Evolutionary conservation across 2,888 invertebrate genomes (phyloP).

Genomic region (Acrocyrtus sp.): DNA sequence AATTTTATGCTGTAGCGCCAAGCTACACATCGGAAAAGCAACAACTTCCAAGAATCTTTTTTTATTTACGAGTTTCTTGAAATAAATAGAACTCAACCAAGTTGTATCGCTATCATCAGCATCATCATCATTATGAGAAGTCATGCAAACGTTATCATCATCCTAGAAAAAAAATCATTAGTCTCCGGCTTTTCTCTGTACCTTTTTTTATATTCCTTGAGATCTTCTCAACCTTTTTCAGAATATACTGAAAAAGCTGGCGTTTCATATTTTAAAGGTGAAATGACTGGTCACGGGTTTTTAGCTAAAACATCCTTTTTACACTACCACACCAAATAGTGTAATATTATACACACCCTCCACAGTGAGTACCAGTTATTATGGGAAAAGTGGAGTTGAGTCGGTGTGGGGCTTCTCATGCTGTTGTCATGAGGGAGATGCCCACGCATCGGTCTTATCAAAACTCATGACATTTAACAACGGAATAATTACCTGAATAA

Average conservation of each 20-base stretch:
- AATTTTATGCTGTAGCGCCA: too few species aligned
- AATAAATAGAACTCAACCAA: conserved; percentile 28
- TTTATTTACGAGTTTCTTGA: conserved; percentile 30
- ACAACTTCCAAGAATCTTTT: conserved; percentile 35
- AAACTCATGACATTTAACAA: conserved; percentile 46
- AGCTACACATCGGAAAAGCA: too few species aligned
- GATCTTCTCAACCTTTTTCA: too few species aligned
- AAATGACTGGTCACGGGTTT: conserved; percentile 41
- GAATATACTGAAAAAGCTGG: too few species aligned
- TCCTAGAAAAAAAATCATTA: conserved; percentile 27
- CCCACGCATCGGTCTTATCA: conserved; percentile 37
- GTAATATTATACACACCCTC: neutral
- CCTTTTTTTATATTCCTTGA: too few species aligned
- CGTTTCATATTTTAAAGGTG: conserved; percentile 5
- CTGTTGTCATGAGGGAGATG: conserved; percentile 20
- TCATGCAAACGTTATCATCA: conserved; percentile 31
- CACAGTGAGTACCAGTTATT: neutral
- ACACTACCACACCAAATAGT: neutral
- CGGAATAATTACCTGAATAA: conserved; percentile 51
- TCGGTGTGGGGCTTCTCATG: conserved; percentile 19
- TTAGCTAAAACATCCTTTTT: conserved; percentile 19
- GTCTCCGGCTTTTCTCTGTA: too few species aligned
- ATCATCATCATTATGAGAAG: conserved; percentile 3
- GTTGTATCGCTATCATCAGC: conserved; percentile 9
- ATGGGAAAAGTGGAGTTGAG: conserved; percentile 7